Base-by-base conservation (phyloP, 2,888 invertebrate species). In the Epinotia brunnichana region DNA sequence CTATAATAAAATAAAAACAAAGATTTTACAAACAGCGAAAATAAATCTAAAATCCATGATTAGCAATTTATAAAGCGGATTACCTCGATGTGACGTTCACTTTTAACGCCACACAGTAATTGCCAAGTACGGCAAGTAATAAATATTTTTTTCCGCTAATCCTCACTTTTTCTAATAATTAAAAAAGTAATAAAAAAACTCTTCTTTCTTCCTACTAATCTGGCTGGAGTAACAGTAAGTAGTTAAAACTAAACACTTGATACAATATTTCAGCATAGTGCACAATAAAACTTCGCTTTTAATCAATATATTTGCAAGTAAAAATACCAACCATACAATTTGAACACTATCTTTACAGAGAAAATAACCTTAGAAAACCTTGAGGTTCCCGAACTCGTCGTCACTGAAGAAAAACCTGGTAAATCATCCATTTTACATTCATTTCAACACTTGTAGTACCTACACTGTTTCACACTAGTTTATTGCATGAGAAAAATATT, bases 391-490 rank as follows among this genome's bases (percentile, higher is more conserved):
- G 54, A 66, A 66, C 41, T 24, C 1, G 41, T 66, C 66, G 17
- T 5, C 24, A 56, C 24, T 41, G 66, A 56, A 66, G 66, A 41
- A 2, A 66, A 66, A 24, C 54, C 39, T n/a, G 66, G 66, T 66
- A 66, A 64, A 66, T 66, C 21, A 64, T 64, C 9, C 11, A 10
- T 53, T 53, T 35, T 35, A 53, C 29, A 51, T 13, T 10, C 21
- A 11, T 10, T 17, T 24, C n/a, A n/a, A n/a, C n/a, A 13, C 44
- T 19, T 15, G 15, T 24, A 24, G 1, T 62, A 24, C 2, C 7
- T n/a, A n/a, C 17, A 59, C n/a, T 48, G 9, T n/a, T 59, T 59
- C 9, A 48, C 56, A n/a, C 15, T 7, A 51, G 13, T 21, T 24
- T 7, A 2, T n/a, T 29, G 15, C 24, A 35, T 24, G 17, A 59